Evolutionary conservation across 2,113 vertebrate genomes (phyloP).

Genomic region (Lepus europaeus): DNA sequence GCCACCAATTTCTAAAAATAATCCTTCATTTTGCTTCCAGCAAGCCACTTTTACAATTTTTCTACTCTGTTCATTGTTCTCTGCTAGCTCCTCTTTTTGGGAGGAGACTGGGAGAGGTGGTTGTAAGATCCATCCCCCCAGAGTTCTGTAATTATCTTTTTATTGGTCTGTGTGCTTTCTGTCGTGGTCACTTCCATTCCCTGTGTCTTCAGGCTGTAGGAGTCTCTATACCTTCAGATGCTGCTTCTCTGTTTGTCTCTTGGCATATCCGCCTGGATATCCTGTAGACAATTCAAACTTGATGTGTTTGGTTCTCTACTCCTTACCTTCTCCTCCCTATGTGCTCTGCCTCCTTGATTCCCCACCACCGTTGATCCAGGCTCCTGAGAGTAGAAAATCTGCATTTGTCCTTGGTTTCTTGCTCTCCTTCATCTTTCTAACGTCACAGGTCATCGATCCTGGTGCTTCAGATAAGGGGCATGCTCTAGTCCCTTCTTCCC

Average conservation of each 20-base stretch:
- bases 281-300: not conserved
- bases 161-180: not conserved
- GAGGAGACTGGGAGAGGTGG: not conserved
- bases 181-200: not conserved
- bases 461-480: constrained; percentile 20
- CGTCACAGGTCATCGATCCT: not conserved
- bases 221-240: not conserved
- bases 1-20: constrained; percentile 20
- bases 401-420: not conserved
- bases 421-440: not conserved
- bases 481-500: not conserved
- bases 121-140: not conserved
- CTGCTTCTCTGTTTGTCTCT: not conserved
- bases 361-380: not conserved
- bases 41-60: not conserved
- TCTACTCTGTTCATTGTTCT: not conserved
- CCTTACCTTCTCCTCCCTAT: not conserved
- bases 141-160: not conserved
- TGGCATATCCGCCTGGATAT: not conserved
- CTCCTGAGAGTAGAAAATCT: not conserved
- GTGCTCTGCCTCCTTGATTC: not conserved
- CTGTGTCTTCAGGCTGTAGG: not conserved
- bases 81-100: not conserved
- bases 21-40: not conserved
- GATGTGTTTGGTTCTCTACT: not conserved